Evolutionary conservation across 92 coral and sea anemone species (phyloP), one percentile per base, ranked within the genome.

Genomic region (Palythoa grandis): DNA sequence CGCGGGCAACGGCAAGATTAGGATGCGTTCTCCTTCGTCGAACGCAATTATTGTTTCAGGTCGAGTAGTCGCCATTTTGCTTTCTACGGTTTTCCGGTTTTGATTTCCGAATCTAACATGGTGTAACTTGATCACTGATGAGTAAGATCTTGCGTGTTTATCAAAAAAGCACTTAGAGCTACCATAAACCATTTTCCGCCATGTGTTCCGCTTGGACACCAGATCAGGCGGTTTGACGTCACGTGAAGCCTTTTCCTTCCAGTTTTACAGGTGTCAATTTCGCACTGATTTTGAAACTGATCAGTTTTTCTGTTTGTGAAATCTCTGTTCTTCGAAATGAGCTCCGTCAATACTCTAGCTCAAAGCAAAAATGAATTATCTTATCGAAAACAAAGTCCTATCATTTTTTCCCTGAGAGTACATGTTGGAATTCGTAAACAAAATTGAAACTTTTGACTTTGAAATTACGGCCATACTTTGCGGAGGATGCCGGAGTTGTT

Each of bases 391-490:
- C 2, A 19, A n/a, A 63, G 22, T 63, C 25, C 10, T 63, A 11
- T 63, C 69, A 63, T 63, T 63, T 63, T 63, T 63, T 10, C 11
- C n/a, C 19, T 24, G 19, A 19, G 69, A 11, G 67, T 76, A 54
- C 82, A 76, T 76, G 82, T 8, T 52, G 82, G 68, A 76, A 76
- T 76, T 76, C 74, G 19, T 13, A 69, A 69, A 69, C 74, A 69
- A 22, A 12, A 12, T 29, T 29, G 20, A 12, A 57, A 5, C 38
- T 25, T 40, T 16, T n/a, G n/a, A 12, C 39, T 70, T 54, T 5
- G 47, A 80, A 23, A 47, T 66, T 13, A 66, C 57, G 11, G 19
- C 74, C 74, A 40, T 67, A 48, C 14, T 66, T 15, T 48, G 74
- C 29, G 39, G 39, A 39, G 24, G 25, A 6, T 24, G 20, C 11